Conservation (phyloP, 2,113 vertebrate genomes). For the Lepus americanus region DNA sequence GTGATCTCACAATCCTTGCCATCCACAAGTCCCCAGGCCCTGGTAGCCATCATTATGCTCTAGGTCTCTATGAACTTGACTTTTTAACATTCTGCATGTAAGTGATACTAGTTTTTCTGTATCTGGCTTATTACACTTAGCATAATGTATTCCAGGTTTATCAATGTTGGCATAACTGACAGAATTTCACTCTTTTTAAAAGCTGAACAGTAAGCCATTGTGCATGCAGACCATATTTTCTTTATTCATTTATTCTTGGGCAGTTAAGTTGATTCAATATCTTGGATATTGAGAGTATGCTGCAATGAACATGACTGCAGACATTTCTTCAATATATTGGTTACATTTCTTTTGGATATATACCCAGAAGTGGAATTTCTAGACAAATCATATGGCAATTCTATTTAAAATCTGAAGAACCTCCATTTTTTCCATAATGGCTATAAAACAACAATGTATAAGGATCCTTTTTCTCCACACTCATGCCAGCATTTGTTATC, state of each 20-base stretch:
- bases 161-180: not conserved
- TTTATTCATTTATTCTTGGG: not conserved
- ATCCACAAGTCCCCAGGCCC: no score
- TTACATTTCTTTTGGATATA: not conserved
- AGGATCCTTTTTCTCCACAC: not conserved
- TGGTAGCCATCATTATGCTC: not conserved
- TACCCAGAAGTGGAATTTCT: not conserved
- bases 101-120: no score
- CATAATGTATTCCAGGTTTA: not conserved
- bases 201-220: not conserved
- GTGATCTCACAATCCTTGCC: not conserved
- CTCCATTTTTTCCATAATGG: not conserved
- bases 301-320: not conserved
- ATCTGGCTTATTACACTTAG: not conserved
- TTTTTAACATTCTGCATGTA: not conserved
- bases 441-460: not conserved
- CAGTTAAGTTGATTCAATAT: not conserved
- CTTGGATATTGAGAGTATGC: not conserved
- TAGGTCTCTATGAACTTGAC: not conserved
- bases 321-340: not conserved
- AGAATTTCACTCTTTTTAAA: not conserved
- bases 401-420: not conserved
- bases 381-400: not conserved
- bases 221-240: not conserved
- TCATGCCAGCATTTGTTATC: not conserved